phyloP scores from a whole-genome alignment of 2,113 vertebrate genomes.

The Hystrix brachyura region DNA sequence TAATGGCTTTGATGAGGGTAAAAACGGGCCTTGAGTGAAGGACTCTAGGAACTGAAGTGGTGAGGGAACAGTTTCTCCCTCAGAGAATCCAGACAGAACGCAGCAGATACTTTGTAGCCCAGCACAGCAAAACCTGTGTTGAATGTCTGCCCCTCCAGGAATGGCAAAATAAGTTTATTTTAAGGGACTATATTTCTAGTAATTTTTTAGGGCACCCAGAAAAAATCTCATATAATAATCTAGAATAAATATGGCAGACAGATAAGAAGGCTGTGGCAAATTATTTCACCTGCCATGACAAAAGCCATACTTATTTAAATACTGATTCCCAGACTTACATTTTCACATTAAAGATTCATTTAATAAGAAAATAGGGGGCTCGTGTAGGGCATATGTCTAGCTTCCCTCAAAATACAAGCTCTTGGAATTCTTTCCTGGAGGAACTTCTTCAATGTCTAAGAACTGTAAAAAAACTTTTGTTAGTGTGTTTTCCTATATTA shows the following conservation, averaged over 20 bases:
- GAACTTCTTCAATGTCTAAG: not conserved
- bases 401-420: not conserved
- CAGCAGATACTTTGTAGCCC: not conserved
- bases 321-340: not conserved
- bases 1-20: not conserved
- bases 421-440: not conserved
- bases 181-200: not conserved
- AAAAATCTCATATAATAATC: not conserved
- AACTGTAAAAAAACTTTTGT: not conserved
- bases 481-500: not conserved
- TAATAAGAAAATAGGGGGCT: not conserved
- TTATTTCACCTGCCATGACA: not conserved
- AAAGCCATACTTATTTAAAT: not conserved
- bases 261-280: not conserved
- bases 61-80: not conserved
- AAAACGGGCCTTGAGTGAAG: not conserved
- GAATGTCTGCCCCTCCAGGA: not conserved
- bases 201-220: not conserved
- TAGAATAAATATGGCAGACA: not conserved
- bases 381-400: not conserved
- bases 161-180: not conserved
- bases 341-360: not conserved
- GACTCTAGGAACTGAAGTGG: not conserved
- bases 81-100: not conserved
- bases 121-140: not conserved